Evolutionary conservation across 2,113 vertebrate genomes (phyloP), one percentile per base, ranked within the genome.

Genomic region (Phyllostomus discolor): DNA sequence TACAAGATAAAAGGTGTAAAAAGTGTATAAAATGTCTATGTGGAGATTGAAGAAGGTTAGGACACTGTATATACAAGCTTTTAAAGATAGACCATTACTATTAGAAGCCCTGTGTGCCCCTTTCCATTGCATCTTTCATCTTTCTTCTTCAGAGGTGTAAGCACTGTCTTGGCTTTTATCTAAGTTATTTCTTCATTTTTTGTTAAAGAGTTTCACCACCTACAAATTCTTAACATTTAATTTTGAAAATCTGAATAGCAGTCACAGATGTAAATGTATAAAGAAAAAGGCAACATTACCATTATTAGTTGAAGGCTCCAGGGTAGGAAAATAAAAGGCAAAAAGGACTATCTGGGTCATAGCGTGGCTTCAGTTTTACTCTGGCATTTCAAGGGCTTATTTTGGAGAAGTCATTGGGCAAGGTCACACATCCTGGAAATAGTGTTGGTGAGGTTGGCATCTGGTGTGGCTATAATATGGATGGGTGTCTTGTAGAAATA

Each of bases 221-320:
- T 41, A 20, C 38, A 26, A 33, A 64, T 81, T 88, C 72, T 90
- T 64, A 79, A 19, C 64, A 24, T 92, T 91, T 83, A 81, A 64
- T 96, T 95, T 92, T 62, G 52, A 95, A 93, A 76, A 66, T 33
- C 7, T 91, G 54, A 93, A 24, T 70, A 93, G 66, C 20, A 89
- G 67, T 75, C 28, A 83, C 33, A 92, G 28, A 92, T 20, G 50
- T 73, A 83, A 38, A 24, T 81, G 35, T 57, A 31, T 86, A 90
- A 76, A 67, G 69, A 46, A 59, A 91, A 82, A 81, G 73, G 35
- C 31, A 80, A 0, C 87, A 46, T 86, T 88, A 35, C 6, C 33
- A 79, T 69, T 90, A 5, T 92, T 87, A 86, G 41, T 80, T 72
- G 46, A 89, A 86, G 24, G 9, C 20, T 86, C 17, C 11, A 91